Evolutionary conservation across 2,113 vertebrate genomes (phyloP).

Genomic region (Dasypus novemcinctus): DNA sequence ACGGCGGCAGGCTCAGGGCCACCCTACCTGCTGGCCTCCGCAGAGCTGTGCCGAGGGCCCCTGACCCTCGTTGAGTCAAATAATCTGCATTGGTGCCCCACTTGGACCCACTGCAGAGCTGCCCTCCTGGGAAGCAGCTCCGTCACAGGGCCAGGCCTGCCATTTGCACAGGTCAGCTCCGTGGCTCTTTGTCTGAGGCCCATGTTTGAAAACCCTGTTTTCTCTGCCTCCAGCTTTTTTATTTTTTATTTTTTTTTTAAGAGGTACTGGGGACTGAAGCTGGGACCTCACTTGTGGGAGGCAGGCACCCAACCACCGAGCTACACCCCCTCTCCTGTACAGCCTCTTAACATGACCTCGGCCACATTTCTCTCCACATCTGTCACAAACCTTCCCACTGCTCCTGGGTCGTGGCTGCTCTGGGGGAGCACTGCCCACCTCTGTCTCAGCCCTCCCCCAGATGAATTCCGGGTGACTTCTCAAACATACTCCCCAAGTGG

Average conservation of each 20-base stretch:
- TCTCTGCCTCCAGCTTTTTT: not conserved
- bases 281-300: too few species aligned
- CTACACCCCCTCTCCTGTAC: too few species aligned
- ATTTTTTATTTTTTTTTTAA: too few species aligned
- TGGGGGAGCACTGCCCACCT: not conserved
- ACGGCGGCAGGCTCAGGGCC: not conserved
- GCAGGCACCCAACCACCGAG: too few species aligned
- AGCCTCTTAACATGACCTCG: not conserved
- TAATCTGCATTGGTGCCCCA: accelerated
- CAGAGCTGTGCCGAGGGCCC: not conserved
- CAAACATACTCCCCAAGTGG: not conserved
- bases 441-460: not conserved
- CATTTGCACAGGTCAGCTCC: accelerated
- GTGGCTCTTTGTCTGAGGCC: too few species aligned
- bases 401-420: not conserved
- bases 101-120: not conserved
- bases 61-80: not conserved
- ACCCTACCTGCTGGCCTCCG: accelerated
- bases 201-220: not conserved
- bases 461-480: not conserved
- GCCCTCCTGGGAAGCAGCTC: not conserved
- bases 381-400: not conserved
- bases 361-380: not conserved
- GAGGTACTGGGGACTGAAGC: too few species aligned
- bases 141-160: accelerated